phyloP scores from a whole-genome alignment of 2,113 vertebrate species.

The Ictalurus furcatus region DNA sequence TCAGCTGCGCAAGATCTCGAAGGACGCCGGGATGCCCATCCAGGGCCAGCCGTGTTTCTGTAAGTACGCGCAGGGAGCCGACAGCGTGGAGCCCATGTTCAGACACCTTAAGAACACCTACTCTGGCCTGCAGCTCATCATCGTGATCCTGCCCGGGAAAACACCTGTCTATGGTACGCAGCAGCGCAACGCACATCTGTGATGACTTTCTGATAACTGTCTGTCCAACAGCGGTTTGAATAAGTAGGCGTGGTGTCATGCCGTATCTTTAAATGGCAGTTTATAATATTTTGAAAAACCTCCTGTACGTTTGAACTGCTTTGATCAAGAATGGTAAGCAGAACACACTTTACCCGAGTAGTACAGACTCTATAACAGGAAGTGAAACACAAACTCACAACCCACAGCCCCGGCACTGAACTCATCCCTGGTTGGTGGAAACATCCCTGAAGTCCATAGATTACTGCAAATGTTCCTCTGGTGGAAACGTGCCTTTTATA shows the following conservation, averaged over 20 bases:
- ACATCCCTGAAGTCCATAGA: background rate
- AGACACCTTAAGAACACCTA: slow-evolving; percentile 98
- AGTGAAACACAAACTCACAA: too few relatives aligned
- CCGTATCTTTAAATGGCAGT: background rate
- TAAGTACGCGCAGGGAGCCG: slow-evolving; percentile 95
- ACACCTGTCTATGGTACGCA: slow-evolving; percentile 76
- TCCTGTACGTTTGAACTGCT: too few relatives aligned
- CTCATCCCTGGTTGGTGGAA: background rate
- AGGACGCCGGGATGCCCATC: slow-evolving; percentile 96
- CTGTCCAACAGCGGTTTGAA: background rate
- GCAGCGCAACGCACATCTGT: background rate
- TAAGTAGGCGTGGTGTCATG: background rate
- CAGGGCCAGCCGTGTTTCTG: slow-evolving; percentile 99
- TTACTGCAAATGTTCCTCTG: background rate
- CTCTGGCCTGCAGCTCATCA: slow-evolving; percentile 96
- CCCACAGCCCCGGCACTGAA: slow-evolving; percentile 90
- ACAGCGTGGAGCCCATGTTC: slow-evolving; percentile 99
- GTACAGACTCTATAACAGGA: too few relatives aligned
- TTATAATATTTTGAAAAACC: background rate
- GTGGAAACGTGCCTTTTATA: background rate
- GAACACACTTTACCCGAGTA: too few relatives aligned
- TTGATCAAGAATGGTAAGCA: background rate
- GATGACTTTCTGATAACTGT: background rate
- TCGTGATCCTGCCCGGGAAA: slow-evolving; percentile 96
- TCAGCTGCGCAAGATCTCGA: slow-evolving; percentile 97